Evolutionary conservation across 2,797 vertebrate species (phyloP), one percentile per base, ranked within the genome.

Genomic region (Notamacropus eugenii): DNA sequence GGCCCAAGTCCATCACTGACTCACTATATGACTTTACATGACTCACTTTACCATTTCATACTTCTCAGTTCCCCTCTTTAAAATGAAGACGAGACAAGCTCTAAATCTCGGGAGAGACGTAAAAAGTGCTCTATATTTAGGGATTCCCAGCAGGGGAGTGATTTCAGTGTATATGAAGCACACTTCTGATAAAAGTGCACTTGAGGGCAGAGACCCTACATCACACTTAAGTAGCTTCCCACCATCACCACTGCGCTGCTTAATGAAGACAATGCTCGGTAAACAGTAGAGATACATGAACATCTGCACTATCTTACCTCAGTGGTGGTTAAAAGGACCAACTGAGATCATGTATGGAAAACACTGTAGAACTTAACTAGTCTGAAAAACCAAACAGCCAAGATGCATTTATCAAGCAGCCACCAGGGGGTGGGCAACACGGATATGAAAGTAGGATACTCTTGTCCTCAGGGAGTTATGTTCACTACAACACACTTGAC

Each of bases 71-170:
- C 82, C 54, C 92, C 58, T 55, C 55, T 28, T 96, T 95, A 97
- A 97, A 95, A 22, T 90, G 92, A 82, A 82, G 67, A 74, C 40
- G 67, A 93, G 54, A 50, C 92, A 54, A 91, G 9, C 12, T 93
- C 55, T 57, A 29, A 24, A 27, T 96, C 90, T 92, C 34, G 19
- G 58, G 40, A 94, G 11, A n/a, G 57, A 54, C 91, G 94, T 92
- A 40, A 96, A 98, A 95, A 96, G 55, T 93, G 87, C 92, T 92
- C 57, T 55, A 93, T 40, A 6, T 54, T 95, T 93, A 96, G 50
- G 96, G 2, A 90, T 93, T 93, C 56, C 34, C 91, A 96, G 91
- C 96, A 96, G 91, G 62, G 92, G 54, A 90, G 9, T 67, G 27
- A 57, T 14, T 95, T n/a, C 54, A 40, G 54, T 87, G 27, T 87